phyloP scores from a whole-genome alignment of 2,888 invertebrate species.

The Nesidiocoris tenuis region DNA sequence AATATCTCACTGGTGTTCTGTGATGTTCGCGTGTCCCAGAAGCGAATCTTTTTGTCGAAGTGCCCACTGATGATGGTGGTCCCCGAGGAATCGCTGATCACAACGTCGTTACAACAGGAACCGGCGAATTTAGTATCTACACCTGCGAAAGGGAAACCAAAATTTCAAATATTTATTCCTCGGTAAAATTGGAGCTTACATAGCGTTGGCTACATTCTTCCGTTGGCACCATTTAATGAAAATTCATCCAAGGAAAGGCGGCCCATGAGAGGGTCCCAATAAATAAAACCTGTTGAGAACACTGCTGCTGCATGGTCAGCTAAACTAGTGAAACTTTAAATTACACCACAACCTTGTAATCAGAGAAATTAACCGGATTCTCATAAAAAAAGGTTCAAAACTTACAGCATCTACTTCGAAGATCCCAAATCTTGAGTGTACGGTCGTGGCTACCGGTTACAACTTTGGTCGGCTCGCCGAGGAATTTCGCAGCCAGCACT shows the following conservation, averaged over 20 bases:
- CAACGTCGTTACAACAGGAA: constrained; percentile 94
- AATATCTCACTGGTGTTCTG: constrained; percentile 69
- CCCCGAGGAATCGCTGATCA: constrained; percentile 82
- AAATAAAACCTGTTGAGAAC: too few species aligned
- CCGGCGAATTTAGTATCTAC: constrained; percentile 93
- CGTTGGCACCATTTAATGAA: too few species aligned
- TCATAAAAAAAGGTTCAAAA: constrained; percentile 49
- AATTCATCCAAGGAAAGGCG: too few species aligned
- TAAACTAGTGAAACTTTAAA: too few species aligned
- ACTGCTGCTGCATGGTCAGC: too few species aligned
- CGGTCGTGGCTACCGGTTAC: constrained; percentile 98
- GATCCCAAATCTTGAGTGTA: constrained; percentile 98
- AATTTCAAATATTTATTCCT: too few species aligned
- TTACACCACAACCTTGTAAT: constrained; percentile 51
- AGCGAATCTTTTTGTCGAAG: constrained; percentile 93
- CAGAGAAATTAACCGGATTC: too few species aligned
- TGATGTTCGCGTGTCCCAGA: constrained; percentile 94
- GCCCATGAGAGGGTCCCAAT: too few species aligned
- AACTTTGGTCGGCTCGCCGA: constrained; percentile 87
- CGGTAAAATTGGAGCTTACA: too few species aligned
- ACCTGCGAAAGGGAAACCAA: constrained; percentile 58
- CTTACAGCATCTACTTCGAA: constrained; percentile 85
- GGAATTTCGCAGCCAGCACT: constrained; percentile 95
- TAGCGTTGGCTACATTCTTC: too few species aligned
- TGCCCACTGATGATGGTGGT: constrained; percentile 95